phyloP scores from a whole-genome alignment of 2,113 vertebrate species.

The Chaetura pelagica region DNA sequence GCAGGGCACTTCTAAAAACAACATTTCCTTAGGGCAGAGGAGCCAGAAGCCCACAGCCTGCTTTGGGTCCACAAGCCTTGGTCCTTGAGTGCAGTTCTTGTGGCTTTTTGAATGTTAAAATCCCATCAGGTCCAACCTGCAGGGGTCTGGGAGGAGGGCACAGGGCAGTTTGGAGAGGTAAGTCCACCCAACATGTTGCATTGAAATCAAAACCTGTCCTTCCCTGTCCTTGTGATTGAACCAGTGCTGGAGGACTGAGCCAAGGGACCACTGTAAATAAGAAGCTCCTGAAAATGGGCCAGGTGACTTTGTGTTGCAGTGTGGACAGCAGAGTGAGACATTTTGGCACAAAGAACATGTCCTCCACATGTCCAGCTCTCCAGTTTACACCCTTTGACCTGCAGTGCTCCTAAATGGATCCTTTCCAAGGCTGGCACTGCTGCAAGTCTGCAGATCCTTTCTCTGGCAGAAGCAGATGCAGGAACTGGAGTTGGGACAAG shows the following conservation, averaged over 20 bases:
- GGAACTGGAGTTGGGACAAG: not conserved
- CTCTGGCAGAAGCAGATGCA: not conserved
- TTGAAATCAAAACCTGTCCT: not conserved
- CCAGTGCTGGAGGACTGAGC: not conserved
- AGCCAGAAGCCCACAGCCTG: not conserved
- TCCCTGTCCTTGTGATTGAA: not conserved
- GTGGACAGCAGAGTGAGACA: not conserved
- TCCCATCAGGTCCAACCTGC: not conserved
- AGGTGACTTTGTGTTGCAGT: not conserved
- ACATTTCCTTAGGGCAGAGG: not conserved
- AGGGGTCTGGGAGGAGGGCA: not conserved
- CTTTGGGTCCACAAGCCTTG: fast-evolving
- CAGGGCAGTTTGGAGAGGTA: not conserved
- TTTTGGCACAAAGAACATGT: not conserved
- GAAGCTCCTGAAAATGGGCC: not conserved
- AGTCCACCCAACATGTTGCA: fast-evolving
- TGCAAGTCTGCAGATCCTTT: not conserved
- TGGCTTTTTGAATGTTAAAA: not conserved
- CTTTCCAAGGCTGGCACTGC: fast-evolving
- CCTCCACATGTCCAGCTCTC: fast-evolving
- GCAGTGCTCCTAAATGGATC: not conserved
- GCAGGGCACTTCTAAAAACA: not conserved
- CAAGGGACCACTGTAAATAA: fast-evolving
- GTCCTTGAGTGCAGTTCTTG: not conserved
- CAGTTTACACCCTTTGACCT: not conserved